These are phyloP conservation scores for Pygocentrus nattereri DNA, from an alignment of 2,797 vertebrate species.

Conservation along the genomic window DNA sequence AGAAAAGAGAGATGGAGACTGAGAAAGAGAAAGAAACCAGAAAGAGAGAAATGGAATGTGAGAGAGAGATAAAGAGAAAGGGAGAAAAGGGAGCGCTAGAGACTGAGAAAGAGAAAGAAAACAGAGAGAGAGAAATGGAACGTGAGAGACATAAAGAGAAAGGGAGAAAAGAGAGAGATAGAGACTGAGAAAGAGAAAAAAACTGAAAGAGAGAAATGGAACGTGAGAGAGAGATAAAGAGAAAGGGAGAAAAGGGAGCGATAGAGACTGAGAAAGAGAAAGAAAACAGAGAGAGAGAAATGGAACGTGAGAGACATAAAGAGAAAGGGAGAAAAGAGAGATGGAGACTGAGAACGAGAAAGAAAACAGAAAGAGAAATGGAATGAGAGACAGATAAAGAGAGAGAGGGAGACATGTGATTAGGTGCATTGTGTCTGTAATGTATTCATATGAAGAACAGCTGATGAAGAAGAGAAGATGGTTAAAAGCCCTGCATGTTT, in stretches of 20 bases:
- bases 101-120: not conserved
- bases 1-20: not conserved
- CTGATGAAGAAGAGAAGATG: conserved; percentile 52
- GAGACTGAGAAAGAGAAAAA: too few species aligned
- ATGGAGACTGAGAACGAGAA: not conserved
- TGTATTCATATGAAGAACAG: conserved; percentile 57
- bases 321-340: not conserved
- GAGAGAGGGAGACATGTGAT: conserved; percentile 75
- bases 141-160: too few species aligned
- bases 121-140: not conserved
- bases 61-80: too few species aligned
- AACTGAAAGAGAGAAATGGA: not conserved
- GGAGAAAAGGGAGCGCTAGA: not conserved
- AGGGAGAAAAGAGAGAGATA: not conserved
- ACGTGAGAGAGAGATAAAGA: not conserved
- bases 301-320: not conserved
- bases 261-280: conserved; percentile 24
- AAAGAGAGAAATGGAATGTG: too few species aligned
- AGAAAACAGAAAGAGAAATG: not conserved
- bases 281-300: conserved; percentile 50
- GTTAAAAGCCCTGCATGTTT: conserved; percentile 57
- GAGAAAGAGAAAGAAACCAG: not conserved
- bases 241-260: not conserved
- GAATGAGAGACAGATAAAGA: not conserved
- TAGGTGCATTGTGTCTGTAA: conserved; percentile 66